Base-by-base conservation (phyloP, 1,140 invertebrate genomes). In the Thalassaphorura encarpata region DNA sequence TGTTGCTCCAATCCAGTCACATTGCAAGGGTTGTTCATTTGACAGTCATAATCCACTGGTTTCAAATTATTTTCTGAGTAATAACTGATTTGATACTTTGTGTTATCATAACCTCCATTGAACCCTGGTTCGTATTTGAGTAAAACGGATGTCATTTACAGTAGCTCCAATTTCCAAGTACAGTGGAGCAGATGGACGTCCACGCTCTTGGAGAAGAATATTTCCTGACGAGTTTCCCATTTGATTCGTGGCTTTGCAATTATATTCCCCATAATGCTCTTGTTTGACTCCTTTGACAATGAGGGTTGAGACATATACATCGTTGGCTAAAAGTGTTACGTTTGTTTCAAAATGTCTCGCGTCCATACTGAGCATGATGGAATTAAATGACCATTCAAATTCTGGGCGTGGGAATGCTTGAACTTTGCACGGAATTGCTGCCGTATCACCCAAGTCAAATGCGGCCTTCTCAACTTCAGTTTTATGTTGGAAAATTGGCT, bases 351-450 rank as follows among this genome's bases (percentile, higher is more conserved):
- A 93, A 5, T 61, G 21, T 62, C 88, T 85, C n/a, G 83, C 84
- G 1, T 76, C 75, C 1, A 83, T 83, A 58, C 81, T 81, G 55
- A 83, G 78, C 11, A 87, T 70, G 0, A 82, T 79, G 0, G 76
- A 73, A 66, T 86, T 85, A 60, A 81, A 90, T 60, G 80, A 87
- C 90, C 90, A 95, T 63, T 92, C 87, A 70, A 94, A 93, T 66
- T 88, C 85, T 0, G 89, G 89, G 66, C 86, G 84, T 0, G 90
- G 91, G 72, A 89, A 94, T 0, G 90, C 88, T 69, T 91, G 87
- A 2, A 94, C 87, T 67, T 84, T 81, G 70, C 91, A 95, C 2
- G 83, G 77, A 11, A 95, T 83, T 68, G 87, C 81, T 0, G 89
- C 90, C 0, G 79, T 85, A 68, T 93, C 88, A 13, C 79, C 74